Conservation (phyloP, 2,797 vertebrate species). For the Spatula versicolor region DNA sequence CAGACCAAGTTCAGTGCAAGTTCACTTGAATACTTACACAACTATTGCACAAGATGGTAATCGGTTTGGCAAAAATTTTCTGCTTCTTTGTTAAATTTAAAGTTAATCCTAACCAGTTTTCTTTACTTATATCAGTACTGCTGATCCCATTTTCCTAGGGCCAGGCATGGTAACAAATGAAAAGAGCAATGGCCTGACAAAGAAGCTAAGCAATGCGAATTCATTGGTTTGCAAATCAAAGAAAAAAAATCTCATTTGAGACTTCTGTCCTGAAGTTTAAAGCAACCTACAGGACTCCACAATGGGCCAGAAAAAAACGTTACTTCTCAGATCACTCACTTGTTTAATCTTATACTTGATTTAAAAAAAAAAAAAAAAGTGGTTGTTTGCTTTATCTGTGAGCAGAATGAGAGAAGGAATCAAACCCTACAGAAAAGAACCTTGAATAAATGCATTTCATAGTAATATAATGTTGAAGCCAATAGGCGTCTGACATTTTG, state of each 20-base stretch:
- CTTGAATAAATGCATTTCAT: not conserved
- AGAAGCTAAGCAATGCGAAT: not conserved
- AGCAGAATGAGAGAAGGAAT: not conserved
- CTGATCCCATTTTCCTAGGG: not conserved
- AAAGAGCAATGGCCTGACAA: not conserved
- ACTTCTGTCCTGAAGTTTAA: not conserved
- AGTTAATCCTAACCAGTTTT: not conserved
- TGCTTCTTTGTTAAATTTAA: constrained; percentile 36
- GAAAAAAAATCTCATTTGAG: not conserved
- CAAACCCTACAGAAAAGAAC: not conserved
- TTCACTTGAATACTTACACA: not conserved
- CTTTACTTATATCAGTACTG: not conserved
- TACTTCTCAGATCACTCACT: not conserved
- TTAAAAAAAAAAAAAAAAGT: not conserved
- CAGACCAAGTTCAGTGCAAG: constrained; percentile 6
- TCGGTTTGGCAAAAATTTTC: not conserved
- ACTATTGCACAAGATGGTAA: not conserved
- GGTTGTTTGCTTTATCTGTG: not conserved
- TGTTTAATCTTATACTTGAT: not conserved
- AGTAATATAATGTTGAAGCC: not conserved
- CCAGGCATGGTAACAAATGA: not conserved
- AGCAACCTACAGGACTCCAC: not conserved
- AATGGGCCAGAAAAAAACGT: not conserved
- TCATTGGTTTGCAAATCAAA: not conserved
- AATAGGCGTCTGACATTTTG: not conserved